These are phyloP conservation scores for Danaus plexippus DNA, from an alignment of 1,140 invertebrate species.

Conservation along the genomic window DNA sequence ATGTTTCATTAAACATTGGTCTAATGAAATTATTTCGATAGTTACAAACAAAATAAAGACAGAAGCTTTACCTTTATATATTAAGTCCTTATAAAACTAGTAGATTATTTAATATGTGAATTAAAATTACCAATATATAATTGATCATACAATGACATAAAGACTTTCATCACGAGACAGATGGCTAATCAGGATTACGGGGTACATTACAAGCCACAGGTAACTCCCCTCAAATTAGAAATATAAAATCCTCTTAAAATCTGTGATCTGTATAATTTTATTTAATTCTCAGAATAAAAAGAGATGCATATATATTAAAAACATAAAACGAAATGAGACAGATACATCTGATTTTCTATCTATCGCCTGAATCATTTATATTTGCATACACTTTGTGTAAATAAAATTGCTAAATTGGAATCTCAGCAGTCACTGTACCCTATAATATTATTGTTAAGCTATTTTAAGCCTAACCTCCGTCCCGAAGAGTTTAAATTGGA, in stretches of 20 bases:
- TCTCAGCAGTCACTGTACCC: conserved; percentile 11
- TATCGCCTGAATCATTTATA: conserved; percentile 38
- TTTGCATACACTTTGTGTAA: conserved; percentile 55
- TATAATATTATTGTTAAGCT: conserved; percentile 12
- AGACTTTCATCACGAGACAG: conserved; percentile 2
- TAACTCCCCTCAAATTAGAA: conserved; percentile 38
- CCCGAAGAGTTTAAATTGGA: conserved; percentile 30
- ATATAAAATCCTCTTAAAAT: conserved; percentile 47
- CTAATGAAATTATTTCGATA: too few relatives aligned
- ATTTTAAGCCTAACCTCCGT: conserved; percentile 24
- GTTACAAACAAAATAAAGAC: too few relatives aligned
- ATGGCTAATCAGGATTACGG: conserved; percentile 4
- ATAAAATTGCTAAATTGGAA: conserved; percentile 49
- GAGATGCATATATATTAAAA: conserved; percentile 20
- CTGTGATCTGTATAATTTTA: conserved; percentile 57
- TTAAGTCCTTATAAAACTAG: too few relatives aligned
- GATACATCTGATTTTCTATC: conserved; percentile 39
- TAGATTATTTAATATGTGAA: too few relatives aligned
- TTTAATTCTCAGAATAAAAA: conserved; percentile 36
- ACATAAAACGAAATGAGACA: conserved; percentile 25
- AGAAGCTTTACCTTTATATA: too few relatives aligned
- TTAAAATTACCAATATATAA: neutral
- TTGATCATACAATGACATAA: conserved; percentile 22
- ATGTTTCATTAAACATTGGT: too few relatives aligned
- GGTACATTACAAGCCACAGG: conserved; percentile 40